Evolutionary conservation across 2,797 vertebrate genomes (phyloP), one percentile per base, ranked within the genome.

Genomic region (Chiroxiphia lanceolata): DNA sequence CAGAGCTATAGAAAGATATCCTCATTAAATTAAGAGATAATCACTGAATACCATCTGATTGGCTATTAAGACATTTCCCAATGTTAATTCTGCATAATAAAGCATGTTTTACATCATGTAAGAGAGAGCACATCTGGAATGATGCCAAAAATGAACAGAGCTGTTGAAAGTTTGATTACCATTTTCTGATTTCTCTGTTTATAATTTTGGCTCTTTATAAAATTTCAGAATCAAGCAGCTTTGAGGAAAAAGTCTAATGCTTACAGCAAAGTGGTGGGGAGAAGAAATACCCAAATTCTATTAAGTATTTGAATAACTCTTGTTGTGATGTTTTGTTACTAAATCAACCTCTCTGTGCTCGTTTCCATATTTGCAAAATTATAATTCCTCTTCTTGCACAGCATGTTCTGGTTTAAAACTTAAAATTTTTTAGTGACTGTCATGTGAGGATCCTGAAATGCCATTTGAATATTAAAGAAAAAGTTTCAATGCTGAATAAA

Each of bases 31-130:
- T 90, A 96, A 83, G 89, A 63, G 71, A 76, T 51, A 47, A 93
- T 82, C 86, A 79, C 85, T 90, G 95, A 96, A 93, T 93, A 83
- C 59, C 20, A 78, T 80, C 83, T 95, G 72, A 93, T 90, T 94
- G 83, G 51, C 53, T 95, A 94, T 81, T 94, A 94, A 95, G 72
- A 93, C 11, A 87, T 71, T 92, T 94, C 67, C 67, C 63, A 54
- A 26, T 42, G 50, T 89, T 95, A 89, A 82, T 83, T 96, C 78
- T 86, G 31, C 38, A 80, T 88, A 75, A 89, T 89, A 93, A 95
- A 95, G 57, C 23, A 47, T 83, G 20, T 34, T 97, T 94, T 84
- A 59, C 33, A 81, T 53, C 25, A 65, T 50, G 14, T 69, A 60
- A 87, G 68, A 93, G 64, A 64, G 26, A 90, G 84, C 13, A 79